These are phyloP conservation scores for Cecidostiba fungosa DNA, from an alignment of 2,888 invertebrate species.

Conservation along the genomic window DNA sequence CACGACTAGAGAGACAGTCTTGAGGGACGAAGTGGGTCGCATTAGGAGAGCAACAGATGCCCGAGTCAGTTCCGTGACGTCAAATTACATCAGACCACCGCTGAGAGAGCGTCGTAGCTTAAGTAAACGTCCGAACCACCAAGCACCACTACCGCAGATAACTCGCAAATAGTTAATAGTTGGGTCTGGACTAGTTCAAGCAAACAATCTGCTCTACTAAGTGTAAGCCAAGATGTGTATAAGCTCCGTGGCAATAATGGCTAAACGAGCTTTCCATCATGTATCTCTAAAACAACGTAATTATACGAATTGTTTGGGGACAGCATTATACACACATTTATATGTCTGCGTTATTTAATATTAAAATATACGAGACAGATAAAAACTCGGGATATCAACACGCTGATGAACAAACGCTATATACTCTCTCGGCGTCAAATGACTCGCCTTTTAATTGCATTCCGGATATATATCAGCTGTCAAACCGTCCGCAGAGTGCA, in stretches of 20 bases:
- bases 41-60: constrained; percentile 42
- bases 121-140: neutral
- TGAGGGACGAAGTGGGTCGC: neutral
- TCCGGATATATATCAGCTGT: neutral
- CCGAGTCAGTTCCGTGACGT: neutral
- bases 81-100: constrained; percentile 9
- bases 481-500: neutral
- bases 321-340: no score
- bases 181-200: neutral
- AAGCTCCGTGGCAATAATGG: neutral
- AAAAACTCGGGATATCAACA: neutral
- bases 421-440: neutral
- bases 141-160: constrained; percentile 1
- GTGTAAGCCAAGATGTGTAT: neutral
- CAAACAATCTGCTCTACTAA: neutral
- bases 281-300: neutral
- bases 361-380: neutral
- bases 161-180: constrained; percentile 20
- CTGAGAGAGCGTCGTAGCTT: neutral
- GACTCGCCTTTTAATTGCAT: neutral
- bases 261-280: neutral
- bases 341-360: no score
- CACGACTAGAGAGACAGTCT: neutral
- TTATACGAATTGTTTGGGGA: no score
- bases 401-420: neutral